phyloP scores from a whole-genome alignment of 1,140 invertebrate genomes.

The Drosophila bocki region DNA sequence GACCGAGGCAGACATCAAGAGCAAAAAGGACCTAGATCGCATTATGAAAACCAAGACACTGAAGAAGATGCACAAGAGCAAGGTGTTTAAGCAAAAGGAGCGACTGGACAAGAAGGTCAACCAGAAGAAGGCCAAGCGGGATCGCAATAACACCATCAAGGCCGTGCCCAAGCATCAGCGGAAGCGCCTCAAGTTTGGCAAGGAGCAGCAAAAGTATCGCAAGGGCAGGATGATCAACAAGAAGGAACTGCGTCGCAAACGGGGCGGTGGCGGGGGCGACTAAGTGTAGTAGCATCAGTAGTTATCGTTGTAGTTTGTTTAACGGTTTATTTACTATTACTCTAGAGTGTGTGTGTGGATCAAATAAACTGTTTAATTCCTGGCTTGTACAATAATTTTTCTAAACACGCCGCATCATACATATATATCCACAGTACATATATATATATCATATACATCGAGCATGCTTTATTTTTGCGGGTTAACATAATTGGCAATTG shows the following conservation, averaged over 20 bases:
- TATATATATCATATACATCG: constrained; percentile 57
- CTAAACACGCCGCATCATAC: constrained; percentile 67
- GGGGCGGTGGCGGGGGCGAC: constrained; percentile 55
- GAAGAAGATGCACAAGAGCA: constrained; percentile 90
- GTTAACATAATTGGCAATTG: constrained; percentile 34
- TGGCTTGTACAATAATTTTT: constrained; percentile 68
- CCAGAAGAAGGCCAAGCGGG: constrained; percentile 86
- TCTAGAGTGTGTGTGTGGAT: constrained; percentile 62
- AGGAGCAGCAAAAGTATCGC: constrained; percentile 56
- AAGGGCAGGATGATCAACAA: constrained; percentile 70
- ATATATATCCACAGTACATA: constrained; percentile 37
- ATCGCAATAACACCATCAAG: constrained; percentile 74
- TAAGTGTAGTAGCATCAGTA: constrained; percentile 30
- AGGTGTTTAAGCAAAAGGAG: constrained; percentile 90
- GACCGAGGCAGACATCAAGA: constrained; percentile 61
- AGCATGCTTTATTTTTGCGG: constrained; percentile 60
- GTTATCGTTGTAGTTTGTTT: constrained; percentile 44
- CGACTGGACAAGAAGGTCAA: constrained; percentile 88
- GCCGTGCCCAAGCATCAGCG: constrained; percentile 73
- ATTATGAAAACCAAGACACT: constrained; percentile 89
- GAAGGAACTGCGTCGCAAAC: constrained; percentile 68
- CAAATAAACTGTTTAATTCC: constrained; percentile 69
- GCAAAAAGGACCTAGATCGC: constrained; percentile 88
- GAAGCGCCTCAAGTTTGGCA: constrained; percentile 66
- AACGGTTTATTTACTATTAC: constrained; percentile 78